These are phyloP conservation scores for Oreonectes daqikongensis DNA, from an alignment of 2,797 vertebrate species.

Conservation along the genomic window DNA sequence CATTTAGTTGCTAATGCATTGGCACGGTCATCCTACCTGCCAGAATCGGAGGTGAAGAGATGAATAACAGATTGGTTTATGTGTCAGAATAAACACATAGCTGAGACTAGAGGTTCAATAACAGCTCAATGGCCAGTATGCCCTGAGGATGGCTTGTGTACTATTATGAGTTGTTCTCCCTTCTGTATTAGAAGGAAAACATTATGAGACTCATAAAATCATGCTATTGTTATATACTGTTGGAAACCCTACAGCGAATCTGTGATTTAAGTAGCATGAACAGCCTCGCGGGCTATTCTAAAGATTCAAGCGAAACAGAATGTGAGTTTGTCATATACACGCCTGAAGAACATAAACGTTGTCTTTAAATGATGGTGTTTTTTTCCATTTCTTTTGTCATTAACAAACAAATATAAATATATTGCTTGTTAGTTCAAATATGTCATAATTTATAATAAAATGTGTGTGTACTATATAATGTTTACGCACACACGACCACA, in stretches of 20 bases:
- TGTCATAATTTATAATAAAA: too few species aligned
- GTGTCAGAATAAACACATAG: constrained; percentile 66
- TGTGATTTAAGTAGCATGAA: constrained; percentile 25
- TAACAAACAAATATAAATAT: too few species aligned
- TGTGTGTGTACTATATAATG: constrained; percentile 4
- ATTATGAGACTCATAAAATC: constrained; percentile 77
- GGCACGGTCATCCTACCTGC: not conserved
- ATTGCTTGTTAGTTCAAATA: too few species aligned
- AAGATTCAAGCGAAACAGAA: constrained; percentile 17
- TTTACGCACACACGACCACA: not conserved
- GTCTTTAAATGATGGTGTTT: not conserved
- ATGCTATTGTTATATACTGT: constrained; percentile 62
- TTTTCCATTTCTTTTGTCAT: too few species aligned
- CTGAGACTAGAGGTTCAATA: constrained; percentile 67
- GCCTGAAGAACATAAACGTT: not conserved
- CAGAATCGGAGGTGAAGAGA: not conserved
- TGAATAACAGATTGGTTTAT: constrained; percentile 45
- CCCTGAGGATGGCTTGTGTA: constrained; percentile 68
- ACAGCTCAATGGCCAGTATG: constrained; percentile 53
- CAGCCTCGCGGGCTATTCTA: constrained; percentile 9
- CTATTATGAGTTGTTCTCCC: constrained; percentile 69
- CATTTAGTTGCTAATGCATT: constrained; percentile 36
- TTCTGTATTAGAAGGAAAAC: constrained; percentile 73
- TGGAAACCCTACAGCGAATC: constrained; percentile 43
- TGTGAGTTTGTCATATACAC: not conserved